Conservation (phyloP, 1,140 invertebrate genomes). For the Mamestra configurata region DNA sequence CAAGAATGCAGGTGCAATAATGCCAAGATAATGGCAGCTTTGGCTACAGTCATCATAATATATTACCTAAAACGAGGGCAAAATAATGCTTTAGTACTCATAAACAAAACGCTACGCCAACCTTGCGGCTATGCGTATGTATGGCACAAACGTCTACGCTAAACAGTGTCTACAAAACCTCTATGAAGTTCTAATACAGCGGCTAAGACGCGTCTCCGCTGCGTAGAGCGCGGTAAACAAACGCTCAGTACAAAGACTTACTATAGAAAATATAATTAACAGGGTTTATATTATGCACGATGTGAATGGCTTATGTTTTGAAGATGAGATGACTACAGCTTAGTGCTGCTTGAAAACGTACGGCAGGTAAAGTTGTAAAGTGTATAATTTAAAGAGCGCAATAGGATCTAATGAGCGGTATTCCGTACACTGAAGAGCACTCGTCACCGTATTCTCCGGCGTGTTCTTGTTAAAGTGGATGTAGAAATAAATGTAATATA, state of each 20-base stretch:
- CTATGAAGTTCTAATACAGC: no score
- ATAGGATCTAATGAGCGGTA: slow-evolving; percentile 34
- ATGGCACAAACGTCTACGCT: no score
- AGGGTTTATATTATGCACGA: not conserved
- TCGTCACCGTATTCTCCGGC: not conserved
- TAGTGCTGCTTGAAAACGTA: slow-evolving; percentile 8
- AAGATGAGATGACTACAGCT: slow-evolving; percentile 25
- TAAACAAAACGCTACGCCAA: no score
- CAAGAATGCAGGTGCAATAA: not conserved
- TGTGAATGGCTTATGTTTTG: slow-evolving; percentile 6
- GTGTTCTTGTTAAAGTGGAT: slow-evolving; percentile 15
- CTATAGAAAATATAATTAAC: slow-evolving; percentile 6
- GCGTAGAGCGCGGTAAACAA: not conserved
- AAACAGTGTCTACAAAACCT: no score
- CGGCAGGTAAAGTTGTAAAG: slow-evolving; percentile 13
- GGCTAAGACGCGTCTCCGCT: no score
- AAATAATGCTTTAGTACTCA: no score
- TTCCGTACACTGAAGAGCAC: slow-evolving; percentile 17
- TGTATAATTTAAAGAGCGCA: slow-evolving; percentile 31
- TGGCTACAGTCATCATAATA: no score
- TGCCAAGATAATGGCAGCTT: not conserved
- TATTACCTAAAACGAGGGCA: no score
- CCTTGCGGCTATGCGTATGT: no score
- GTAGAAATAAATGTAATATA: not conserved
- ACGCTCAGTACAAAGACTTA: not conserved